A percentile compares a stretch with the other conserved stretches of the same genome.
Conservation (phyloP, 2,888 invertebrate species). For the Oscheius onirici region DNA sequence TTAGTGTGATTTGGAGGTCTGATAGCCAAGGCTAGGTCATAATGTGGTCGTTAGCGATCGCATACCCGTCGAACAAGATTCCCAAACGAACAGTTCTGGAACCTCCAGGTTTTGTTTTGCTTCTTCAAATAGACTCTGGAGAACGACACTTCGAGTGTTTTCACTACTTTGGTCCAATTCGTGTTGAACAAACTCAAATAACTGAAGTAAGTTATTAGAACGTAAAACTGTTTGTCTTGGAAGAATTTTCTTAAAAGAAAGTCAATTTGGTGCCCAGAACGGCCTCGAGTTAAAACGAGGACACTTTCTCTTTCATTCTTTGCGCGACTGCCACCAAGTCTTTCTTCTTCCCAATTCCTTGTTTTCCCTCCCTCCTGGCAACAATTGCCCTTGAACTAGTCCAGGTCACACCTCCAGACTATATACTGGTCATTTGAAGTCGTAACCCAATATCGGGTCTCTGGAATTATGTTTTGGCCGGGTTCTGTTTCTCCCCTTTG, state of each 20-base stretch:
- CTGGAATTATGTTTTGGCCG: background rate
- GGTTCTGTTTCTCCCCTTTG: background rate
- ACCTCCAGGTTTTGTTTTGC: no score
- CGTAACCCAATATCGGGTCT: slow-evolving; percentile 10
- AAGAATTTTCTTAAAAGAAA: background rate
- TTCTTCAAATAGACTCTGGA: no score
- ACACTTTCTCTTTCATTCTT: background rate
- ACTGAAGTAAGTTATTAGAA: no score
- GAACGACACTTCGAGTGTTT: no score
- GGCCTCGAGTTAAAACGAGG: background rate
- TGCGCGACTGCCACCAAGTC: slow-evolving; percentile 6
- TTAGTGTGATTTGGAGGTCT: no score
- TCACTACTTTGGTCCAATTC: no score
- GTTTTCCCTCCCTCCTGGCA: background rate
- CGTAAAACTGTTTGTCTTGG: no score
- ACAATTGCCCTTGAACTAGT: slow-evolving; percentile 11
- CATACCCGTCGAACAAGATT: no score
- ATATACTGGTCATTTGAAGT: slow-evolving; percentile 10
- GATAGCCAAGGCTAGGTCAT: no score
- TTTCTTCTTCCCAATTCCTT: background rate
- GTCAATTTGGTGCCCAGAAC: background rate
- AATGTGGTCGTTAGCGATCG: no score
- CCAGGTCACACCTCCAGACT: slow-evolving; percentile 10
- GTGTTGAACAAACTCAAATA: no score
- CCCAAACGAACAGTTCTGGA: no score